Evolutionary conservation across 2,113 vertebrate genomes (phyloP), one percentile per base, ranked within the genome.

Genomic region (Orientallactaga bullata): DNA sequence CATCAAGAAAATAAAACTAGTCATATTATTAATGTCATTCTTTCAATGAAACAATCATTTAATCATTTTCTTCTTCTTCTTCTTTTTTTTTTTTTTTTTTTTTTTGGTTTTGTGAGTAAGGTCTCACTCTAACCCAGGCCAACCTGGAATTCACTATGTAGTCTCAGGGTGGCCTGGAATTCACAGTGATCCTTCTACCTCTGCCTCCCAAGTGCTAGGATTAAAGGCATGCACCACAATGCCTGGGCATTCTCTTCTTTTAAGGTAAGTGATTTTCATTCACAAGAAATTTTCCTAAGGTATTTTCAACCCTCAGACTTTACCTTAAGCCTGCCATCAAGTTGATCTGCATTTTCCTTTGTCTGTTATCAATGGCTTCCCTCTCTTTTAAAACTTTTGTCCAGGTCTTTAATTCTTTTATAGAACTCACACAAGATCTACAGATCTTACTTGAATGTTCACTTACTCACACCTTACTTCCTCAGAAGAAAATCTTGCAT

Each of bases 391-490:
- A 93, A 79, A 60, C 5, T 61, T 65, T 17, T 21, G 55, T 11
- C 17, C 12, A 77, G 47, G 73, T 63, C 37, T 93, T 55, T 66
- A 89, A 39, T 26, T 55, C 69, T 79, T 76, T 85, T 83, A 88
- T 26, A 1, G 26, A 86, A 92, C 71, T 78, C 42, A 77, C 32
- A 39, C 42, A 39, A 10, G 60, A 66, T 24, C 58, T 69, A 76
- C 7, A 7, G 37, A 39, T n/a, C 32, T 55, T 13, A 85, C 1
- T 81, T 2, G 2, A 78, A 55, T 66, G 9, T 85, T 81, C 69
- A 61, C 32, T 89, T 88, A 78, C 47, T 95, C 71, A 92, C 51
- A 82, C 1, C 66, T 90, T 39, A 91, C 10, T 66, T 95, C 35
- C 24, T 78, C 16, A 18, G 85, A 76, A 93, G 39, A 88, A 82